Percentiles rank a stretch among this genome's conserved stretches.
These are phyloP conservation scores for Corythucha ciliata DNA, from an alignment of 2,888 invertebrate genomes.

Conservation along the genomic window DNA sequence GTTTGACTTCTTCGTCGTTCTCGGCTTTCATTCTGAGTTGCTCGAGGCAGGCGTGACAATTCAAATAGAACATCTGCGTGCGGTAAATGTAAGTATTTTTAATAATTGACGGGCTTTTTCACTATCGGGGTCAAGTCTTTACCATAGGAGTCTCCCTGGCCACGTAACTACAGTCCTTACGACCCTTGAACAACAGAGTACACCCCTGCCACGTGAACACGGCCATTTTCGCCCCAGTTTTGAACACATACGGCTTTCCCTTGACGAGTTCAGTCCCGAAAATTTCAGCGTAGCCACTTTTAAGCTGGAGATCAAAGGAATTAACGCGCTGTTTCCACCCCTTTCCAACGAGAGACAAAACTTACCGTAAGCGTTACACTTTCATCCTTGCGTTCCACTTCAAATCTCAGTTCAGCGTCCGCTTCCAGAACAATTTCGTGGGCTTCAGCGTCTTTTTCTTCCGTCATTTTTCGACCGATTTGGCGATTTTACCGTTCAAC, in stretches of 20 bases:
- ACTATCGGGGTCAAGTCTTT: conserved; percentile 26
- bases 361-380: conserved; percentile 67
- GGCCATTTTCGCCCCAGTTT: conserved; percentile 84
- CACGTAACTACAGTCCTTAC: conserved; percentile 86
- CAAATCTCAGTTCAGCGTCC: conserved; percentile 87
- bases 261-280: conserved; percentile 94
- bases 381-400: conserved; percentile 79
- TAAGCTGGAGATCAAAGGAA: conserved; percentile 51
- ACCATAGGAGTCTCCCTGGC: conserved; percentile 96
- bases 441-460: conserved; percentile 29
- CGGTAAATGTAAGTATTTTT: neutral
- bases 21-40: conserved; percentile 77
- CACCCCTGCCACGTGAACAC: conserved; percentile 96
- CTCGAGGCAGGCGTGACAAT: conserved; percentile 91
- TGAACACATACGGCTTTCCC: conserved; percentile 83
- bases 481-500: no score
- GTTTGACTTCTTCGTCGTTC: conserved; percentile 47
- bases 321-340: no score
- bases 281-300: conserved; percentile 85
- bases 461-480: conserved; percentile 19
- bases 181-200: conserved; percentile 71
- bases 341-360: neutral
- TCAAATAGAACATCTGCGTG: conserved; percentile 75
- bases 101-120: neutral
- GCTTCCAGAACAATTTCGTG: conserved; percentile 51